phyloP scores from a whole-genome alignment of 2,888 invertebrate genomes.

The Schizaphis graminum region DNA sequence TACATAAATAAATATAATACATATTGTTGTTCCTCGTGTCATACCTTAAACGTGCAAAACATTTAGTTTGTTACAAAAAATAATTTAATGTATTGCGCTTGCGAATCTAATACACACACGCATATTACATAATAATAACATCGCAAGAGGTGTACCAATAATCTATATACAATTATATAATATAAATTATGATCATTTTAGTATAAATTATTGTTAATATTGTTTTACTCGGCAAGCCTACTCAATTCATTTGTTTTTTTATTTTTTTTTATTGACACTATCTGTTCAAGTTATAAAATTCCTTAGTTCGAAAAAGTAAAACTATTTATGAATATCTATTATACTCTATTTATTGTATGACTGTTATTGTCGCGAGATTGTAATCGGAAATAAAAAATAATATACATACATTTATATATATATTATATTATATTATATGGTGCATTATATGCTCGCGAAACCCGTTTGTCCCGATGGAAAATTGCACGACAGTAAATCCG shows the following conservation, averaged over 20 bases:
- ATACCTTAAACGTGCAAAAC: background rate
- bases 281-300: background rate
- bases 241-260: background rate
- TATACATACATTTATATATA: background rate
- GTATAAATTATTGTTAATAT: background rate
- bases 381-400: background rate
- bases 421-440: background rate
- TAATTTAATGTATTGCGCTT: background rate
- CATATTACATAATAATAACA: background rate
- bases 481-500: conserved; percentile 15
- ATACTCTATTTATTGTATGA: background rate
- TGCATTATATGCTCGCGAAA: background rate
- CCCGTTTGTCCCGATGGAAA: background rate
- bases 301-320: background rate
- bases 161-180: background rate
- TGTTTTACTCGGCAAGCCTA: conserved; percentile 17
- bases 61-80: background rate
- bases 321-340: background rate
- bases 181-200: background rate
- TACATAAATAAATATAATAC: background rate
- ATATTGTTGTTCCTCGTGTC: background rate
- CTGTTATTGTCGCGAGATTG: background rate
- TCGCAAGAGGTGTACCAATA: background rate
- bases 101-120: background rate
- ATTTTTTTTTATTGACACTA: background rate